Evolutionary conservation across 2,797 vertebrate genomes (phyloP).

Genomic region (Pseudochromis fuscus): DNA sequence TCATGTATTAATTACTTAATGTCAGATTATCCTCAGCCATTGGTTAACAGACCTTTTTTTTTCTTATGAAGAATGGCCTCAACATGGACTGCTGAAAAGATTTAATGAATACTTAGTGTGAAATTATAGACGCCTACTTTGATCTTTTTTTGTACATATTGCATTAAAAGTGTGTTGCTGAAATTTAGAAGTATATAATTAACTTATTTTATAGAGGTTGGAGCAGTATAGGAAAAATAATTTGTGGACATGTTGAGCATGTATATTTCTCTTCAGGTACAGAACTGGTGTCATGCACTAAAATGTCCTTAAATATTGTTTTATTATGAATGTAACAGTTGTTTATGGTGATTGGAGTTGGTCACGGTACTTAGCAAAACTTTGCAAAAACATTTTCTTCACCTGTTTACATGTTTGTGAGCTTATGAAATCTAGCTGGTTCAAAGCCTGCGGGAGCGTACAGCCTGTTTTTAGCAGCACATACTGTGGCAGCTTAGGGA

Average conservation of each 20-base stretch:
- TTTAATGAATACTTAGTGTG: slow-evolving; percentile 26
- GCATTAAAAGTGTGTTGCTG: slow-evolving; percentile 38
- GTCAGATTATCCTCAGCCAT: background rate
- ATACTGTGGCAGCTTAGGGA: slow-evolving; percentile 11
- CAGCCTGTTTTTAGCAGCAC: slow-evolving; percentile 9
- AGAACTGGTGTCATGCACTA: slow-evolving; percentile 53
- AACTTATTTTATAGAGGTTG: slow-evolving; percentile 66
- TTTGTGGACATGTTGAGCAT: slow-evolving; percentile 55
- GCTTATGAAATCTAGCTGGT: slow-evolving; percentile 28
- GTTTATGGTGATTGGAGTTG: slow-evolving; percentile 20
- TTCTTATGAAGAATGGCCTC: slow-evolving; percentile 6
- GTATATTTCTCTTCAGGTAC: slow-evolving; percentile 59
- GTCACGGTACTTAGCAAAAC: slow-evolving; percentile 5
- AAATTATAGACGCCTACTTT: slow-evolving; percentile 11
- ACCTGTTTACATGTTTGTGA: slow-evolving; percentile 39
- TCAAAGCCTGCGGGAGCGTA: background rate
- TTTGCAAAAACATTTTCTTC: slow-evolving; percentile 1
- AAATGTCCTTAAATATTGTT: slow-evolving; percentile 50
- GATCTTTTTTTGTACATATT: slow-evolving; percentile 60
- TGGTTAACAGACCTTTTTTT: background rate
- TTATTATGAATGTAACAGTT: slow-evolving; percentile 38
- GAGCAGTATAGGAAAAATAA: slow-evolving; percentile 19
- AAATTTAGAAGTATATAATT: slow-evolving; percentile 36
- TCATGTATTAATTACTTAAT: slow-evolving; percentile 9
- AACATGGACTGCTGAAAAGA: slow-evolving; percentile 34